Evolutionary conservation across 2,888 invertebrate species (phyloP).

Genomic region (Rhorus exstirpatorius): DNA sequence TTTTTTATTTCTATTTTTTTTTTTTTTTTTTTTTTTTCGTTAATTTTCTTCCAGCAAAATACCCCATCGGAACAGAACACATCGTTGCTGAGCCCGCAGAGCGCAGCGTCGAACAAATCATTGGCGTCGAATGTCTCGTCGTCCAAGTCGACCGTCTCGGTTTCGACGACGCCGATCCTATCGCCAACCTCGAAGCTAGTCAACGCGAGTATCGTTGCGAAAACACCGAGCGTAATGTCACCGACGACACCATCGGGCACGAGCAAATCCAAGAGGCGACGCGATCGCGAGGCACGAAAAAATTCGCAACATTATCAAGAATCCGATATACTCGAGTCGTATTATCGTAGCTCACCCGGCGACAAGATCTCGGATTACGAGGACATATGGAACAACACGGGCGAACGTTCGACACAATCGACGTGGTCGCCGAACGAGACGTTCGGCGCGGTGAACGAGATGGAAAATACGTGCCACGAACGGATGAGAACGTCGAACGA

Average conservation of each 20-base stretch:
- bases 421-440: constrained; percentile 83
- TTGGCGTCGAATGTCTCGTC: constrained; percentile 80
- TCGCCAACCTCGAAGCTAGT: constrained; percentile 81
- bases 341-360: constrained; percentile 94
- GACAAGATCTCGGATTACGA: constrained; percentile 98
- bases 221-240: constrained; percentile 81
- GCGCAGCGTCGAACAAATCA: constrained; percentile 82
- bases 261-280: constrained; percentile 82
- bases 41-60: constrained; percentile 76
- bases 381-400: constrained; percentile 93
- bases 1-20: no score
- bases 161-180: constrained; percentile 79
- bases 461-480: constrained; percentile 68
- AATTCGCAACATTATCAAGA: constrained; percentile 88
- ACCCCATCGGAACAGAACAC: constrained; percentile 83
- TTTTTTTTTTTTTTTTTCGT: no score
- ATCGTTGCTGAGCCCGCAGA: constrained; percentile 83
- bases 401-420: constrained; percentile 83
- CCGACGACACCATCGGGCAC: constrained; percentile 84
- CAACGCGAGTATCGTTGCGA: constrained; percentile 75
- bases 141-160: constrained; percentile 58
- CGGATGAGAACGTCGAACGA: constrained; percentile 78
- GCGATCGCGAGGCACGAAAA: constrained; percentile 84
- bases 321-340: constrained; percentile 94
- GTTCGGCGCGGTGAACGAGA: constrained; percentile 73